Percentiles rank a stretch among this genome's conserved stretches.
Evolutionary conservation across 2,888 invertebrate species (phyloP).

Genomic region (Luffia ferchaultella): DNA sequence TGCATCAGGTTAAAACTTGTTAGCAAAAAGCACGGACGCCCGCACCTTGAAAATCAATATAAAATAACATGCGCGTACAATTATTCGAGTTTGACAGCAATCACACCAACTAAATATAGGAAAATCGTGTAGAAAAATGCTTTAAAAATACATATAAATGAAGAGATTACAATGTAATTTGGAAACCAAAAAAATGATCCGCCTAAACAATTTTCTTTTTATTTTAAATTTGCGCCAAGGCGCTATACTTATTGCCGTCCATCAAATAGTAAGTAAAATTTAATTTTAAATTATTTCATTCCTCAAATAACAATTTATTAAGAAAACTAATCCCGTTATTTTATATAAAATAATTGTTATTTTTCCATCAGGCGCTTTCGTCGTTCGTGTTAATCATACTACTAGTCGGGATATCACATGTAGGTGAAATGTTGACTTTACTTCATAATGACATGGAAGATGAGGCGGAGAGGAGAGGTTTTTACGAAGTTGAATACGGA

Average conservation of each 20-base stretch:
- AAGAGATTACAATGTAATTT: conserved; percentile 42
- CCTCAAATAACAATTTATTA: neutral
- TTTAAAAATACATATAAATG: conserved; percentile 25
- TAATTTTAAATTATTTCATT: neutral
- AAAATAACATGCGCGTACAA: conserved; percentile 39
- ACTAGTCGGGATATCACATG: conserved; percentile 55
- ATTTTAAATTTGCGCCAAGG: conserved; percentile 62
- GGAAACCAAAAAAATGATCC: conserved; percentile 50
- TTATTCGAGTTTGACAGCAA: conserved; percentile 9
- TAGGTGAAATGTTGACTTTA: conserved; percentile 54
- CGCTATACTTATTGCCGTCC: conserved; percentile 60
- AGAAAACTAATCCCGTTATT: neutral
- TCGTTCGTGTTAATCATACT: conserved; percentile 54
- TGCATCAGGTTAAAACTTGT: too few species aligned
- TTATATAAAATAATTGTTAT: neutral
- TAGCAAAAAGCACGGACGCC: too few species aligned
- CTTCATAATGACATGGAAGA: conserved; percentile 60
- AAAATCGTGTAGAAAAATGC: conserved; percentile 38
- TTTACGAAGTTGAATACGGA: conserved; percentile 35
- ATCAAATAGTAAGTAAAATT: conserved; percentile 56
- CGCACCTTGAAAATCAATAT: conserved; percentile 56
- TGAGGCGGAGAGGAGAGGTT: conserved; percentile 49
- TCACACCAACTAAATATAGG: conserved; percentile 20
- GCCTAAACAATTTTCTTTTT: conserved; percentile 54
- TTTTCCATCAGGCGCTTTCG: conserved; percentile 41